These are phyloP conservation scores for Volucella bombylans DNA, from an alignment of 2,888 invertebrate species.

Conservation along the genomic window DNA sequence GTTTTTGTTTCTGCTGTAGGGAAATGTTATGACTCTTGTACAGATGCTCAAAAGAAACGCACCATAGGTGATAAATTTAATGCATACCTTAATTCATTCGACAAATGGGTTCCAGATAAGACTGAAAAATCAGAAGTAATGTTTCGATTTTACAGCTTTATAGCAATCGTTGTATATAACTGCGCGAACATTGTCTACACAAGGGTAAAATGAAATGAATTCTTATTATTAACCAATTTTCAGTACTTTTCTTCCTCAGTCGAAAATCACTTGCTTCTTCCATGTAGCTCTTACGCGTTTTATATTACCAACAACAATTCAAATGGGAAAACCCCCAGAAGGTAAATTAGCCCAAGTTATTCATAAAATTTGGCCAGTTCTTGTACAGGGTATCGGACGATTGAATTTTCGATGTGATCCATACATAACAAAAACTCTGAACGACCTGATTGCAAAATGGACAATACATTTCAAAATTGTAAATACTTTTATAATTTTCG, in stretches of 20 bases:
- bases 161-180: conserved; percentile 81
- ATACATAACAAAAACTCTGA: conserved; percentile 83
- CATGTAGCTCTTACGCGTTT: conserved; percentile 83
- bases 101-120: conserved; percentile 79
- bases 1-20: conserved; percentile 81
- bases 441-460: conserved; percentile 83
- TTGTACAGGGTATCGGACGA: conserved; percentile 83
- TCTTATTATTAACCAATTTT: background rate
- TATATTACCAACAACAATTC: conserved; percentile 83
- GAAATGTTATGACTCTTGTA: conserved; percentile 71
- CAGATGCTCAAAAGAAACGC: conserved; percentile 76
- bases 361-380: conserved; percentile 83
- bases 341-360: conserved; percentile 82
- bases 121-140: conserved; percentile 78
- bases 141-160: conserved; percentile 80
- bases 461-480: conserved; percentile 81
- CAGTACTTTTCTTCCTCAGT: conserved; percentile 49
- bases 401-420: conserved; percentile 83
- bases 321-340: conserved; percentile 83
- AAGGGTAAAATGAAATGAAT: conserved; percentile 77
- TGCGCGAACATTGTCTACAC: conserved; percentile 80
- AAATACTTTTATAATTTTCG: conserved; percentile 1
- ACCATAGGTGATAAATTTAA: conserved; percentile 79
- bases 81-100: conserved; percentile 79
- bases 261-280: conserved; percentile 82